Conservation (phyloP, 2,797 vertebrate species). For the Acomys russatus region DNA sequence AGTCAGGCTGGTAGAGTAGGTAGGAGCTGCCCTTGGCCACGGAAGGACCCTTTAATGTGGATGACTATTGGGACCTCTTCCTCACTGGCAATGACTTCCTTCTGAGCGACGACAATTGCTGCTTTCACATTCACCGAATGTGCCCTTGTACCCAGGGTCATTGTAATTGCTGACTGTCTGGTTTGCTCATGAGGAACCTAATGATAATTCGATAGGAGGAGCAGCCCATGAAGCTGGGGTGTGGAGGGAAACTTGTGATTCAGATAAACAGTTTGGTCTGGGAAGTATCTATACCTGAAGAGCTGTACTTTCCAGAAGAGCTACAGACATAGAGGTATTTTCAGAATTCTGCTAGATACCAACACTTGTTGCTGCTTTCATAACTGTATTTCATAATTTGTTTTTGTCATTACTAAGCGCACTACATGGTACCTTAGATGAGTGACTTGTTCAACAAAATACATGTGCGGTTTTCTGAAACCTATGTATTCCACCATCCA, state of each 20-base stretch:
- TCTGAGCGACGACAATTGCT: background rate
- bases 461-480: background rate
- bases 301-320: background rate
- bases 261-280: background rate
- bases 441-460: background rate
- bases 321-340: background rate
- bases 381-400: background rate
- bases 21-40: background rate
- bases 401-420: background rate
- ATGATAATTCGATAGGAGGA: background rate
- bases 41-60: background rate
- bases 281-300: background rate
- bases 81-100: background rate
- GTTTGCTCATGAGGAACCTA: slow-evolving; percentile 24
- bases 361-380: background rate
- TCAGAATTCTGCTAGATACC: background rate
- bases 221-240: background rate
- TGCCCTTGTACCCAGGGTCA: background rate
- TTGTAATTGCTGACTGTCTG: background rate
- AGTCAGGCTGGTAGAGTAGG: background rate
- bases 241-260: background rate
- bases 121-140: background rate
- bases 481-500: background rate
- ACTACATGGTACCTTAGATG: background rate
- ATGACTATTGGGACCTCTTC: background rate